Base-by-base conservation (phyloP, 2,888 invertebrate species). In the Plebejus melissa region DNA sequence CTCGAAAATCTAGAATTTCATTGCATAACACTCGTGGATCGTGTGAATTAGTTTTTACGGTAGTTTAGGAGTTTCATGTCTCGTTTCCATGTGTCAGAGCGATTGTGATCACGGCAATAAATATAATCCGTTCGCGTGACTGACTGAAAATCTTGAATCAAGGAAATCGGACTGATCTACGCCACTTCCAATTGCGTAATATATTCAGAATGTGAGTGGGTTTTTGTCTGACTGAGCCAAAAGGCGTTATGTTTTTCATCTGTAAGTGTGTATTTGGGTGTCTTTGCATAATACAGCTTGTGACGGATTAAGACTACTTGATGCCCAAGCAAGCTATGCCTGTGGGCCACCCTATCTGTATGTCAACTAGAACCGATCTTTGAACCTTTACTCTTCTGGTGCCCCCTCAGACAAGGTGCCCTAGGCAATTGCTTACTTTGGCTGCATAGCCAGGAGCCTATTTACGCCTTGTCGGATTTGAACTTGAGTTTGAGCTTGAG, bases 121-220 rank as follows among this genome's bases (percentile, higher is more conserved):
- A 75, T 58, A 75, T 75, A 57, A 75, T 69, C 70, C 41, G 16
- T 16, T 79, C 77, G 79, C 79, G 79, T 79, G 79, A 79, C 79
- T 77, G 74, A 78, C 79, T 78, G 77, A 77, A 79, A 79, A 77
- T 78, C 77, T 79, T 74, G 70, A 76, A 79, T 76, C 69, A 72
- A 79, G 77, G 76, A 79, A 79, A 79, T 76, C 75, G 41, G 46
- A 46, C 57, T 76, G 75, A 76, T 60, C 74, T 75, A 77, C 72
- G 69, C 77, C 79, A 78, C 71, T 46, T 76, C 57, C 38, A 58
- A 75, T 60, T 75, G 46, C 32, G 71, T 70, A 75, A 75, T 54
- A 41, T 58, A 57, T 71, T 75, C 11, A 75, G 57, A 41, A 71
- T 69, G 71, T 28, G 28, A 28, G 50, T 50, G 22, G 6, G 41